Conservation (phyloP, 2,113 vertebrate genomes). For the Paradisaea rubra region DNA sequence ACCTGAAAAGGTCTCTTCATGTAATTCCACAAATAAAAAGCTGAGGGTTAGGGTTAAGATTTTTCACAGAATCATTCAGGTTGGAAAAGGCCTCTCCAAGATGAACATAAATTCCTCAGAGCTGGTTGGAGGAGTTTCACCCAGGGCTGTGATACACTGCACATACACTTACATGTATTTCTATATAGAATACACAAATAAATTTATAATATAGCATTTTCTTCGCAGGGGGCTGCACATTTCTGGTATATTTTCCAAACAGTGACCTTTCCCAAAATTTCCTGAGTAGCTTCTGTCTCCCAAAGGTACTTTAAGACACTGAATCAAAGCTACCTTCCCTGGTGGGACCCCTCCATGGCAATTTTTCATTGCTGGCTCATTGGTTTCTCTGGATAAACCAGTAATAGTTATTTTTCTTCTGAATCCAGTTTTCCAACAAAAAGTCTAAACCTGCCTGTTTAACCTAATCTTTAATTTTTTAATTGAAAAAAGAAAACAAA, state of each 20-base stretch:
- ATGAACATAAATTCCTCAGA: neutral
- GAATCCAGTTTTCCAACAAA: slow-evolving; percentile 10
- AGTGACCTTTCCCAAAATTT: neutral
- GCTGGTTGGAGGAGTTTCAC: neutral
- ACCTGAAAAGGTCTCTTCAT: neutral
- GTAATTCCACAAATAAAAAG: neutral
- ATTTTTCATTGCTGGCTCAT: slow-evolving; percentile 35
- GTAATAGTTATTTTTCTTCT: slow-evolving; percentile 54
- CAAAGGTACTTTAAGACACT: neutral
- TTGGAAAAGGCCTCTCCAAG: neutral
- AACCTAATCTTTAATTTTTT: neutral
- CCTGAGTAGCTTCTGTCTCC: neutral
- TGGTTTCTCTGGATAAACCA: slow-evolving; percentile 59
- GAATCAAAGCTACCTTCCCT: neutral
- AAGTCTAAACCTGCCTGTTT: slow-evolving; percentile 1
- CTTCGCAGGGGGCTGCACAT: neutral
- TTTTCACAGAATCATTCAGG: neutral
- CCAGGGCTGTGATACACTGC: neutral
- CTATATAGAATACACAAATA: neutral
- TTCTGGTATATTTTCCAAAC: neutral
- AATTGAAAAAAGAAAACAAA: neutral
- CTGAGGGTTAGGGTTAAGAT: neutral
- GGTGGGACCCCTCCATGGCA: neutral
- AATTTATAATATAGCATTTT: neutral
- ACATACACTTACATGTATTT: fast-evolving